Base-by-base conservation (phyloP, 1,140 invertebrate genomes). In the Aphidius ervi region DNA sequence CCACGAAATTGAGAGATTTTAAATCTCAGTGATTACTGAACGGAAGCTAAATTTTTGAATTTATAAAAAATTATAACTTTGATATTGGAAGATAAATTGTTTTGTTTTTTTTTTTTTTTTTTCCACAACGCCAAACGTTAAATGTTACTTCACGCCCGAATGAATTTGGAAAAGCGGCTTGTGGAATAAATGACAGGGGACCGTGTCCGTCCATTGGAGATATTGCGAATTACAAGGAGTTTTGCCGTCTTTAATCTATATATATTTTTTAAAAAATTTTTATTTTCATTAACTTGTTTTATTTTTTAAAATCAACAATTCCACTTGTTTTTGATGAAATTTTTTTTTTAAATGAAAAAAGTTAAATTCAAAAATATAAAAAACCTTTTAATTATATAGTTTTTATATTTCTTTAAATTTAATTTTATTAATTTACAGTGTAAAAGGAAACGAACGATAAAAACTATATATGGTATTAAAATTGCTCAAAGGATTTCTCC, bases 121-220 rank as follows among this genome's bases (percentile, higher is more conserved):
- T 54, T 41, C 23, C 23, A 31, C 23, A 40, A 9, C 52, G 52
- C 37, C 52, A 54, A 54, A 54, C 56, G 56, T 58, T 31, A 31
- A 58, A 58, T 58, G 39, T 58, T 47, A 45, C 10, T 58, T 58
- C 46, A 58, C 56, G 56, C 56, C 56, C 56, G 56, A 58, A 48
- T 58, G 56, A 31, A 47, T 58, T 58, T 45, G 56, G 56, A 58
- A 58, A 58, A 58, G 56, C 56, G 56, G 56, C 56, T 20, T 37
- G 46, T 31, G 9, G 46, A 41, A 58, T 58, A 58, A 58, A 58
- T 58, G 56, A 58, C 56, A 58, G 56, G 56, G 56, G 56, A 58
- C 56, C 40, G n/a, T 52, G 5, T 10, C 23, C 9, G 56, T 56
- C 54, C 54, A 41, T 56, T 46, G 56, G 9, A 58, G 56, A 58